Evolutionary conservation across 1,140 invertebrate species (phyloP).

Genomic region (Philotrypesis tridentata): DNA sequence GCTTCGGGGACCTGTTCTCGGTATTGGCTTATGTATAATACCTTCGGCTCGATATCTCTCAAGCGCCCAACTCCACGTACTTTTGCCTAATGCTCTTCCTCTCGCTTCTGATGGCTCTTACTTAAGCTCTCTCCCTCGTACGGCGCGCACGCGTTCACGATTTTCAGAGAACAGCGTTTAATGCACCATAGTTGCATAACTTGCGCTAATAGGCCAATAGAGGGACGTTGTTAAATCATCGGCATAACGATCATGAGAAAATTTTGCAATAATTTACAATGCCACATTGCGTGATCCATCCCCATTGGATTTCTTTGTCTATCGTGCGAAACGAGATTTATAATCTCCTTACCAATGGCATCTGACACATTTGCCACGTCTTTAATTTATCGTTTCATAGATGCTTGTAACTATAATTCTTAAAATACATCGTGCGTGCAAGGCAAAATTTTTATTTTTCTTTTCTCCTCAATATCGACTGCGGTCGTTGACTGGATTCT

Average conservation of each 20-base stretch:
- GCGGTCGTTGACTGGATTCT: background rate
- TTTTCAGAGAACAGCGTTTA: background rate
- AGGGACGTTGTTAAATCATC: background rate
- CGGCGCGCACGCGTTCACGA: background rate
- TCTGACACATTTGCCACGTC: background rate
- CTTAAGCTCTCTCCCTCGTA: too few species aligned
- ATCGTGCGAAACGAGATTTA: too few species aligned
- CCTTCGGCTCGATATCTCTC: too few species aligned
- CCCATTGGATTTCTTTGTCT: too few species aligned
- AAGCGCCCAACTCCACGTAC: too few species aligned
- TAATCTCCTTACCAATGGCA: background rate
- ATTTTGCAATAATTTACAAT: background rate
- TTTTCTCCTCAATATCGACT: background rate
- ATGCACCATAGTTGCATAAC: background rate
- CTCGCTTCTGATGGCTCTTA: too few species aligned
- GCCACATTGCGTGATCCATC: background rate
- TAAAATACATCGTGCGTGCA: background rate
- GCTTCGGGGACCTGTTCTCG: background rate
- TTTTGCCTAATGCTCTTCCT: background rate
- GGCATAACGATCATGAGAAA: background rate
- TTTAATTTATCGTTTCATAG: slow-evolving; percentile 2
- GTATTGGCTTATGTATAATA: too few species aligned
- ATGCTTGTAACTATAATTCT: background rate
- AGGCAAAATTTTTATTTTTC: background rate
- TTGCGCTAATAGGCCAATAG: background rate